Conservation (phyloP, 2,797 vertebrate species). For the Protosalanx chinensis region DNA sequence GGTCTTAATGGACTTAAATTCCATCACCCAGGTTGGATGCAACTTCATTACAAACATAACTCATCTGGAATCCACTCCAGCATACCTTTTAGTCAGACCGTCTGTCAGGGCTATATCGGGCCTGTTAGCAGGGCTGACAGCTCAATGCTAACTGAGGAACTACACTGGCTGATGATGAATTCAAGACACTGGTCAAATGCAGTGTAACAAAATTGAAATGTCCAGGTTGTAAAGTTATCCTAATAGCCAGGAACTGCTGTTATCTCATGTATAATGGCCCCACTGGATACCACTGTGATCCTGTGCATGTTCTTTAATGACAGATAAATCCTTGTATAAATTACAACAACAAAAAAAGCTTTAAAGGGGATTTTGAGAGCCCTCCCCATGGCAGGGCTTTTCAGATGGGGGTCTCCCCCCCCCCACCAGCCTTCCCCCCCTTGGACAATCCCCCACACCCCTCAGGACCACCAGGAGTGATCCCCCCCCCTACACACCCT, state of each 20-base stretch:
- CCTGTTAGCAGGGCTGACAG: too few species aligned
- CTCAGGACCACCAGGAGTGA: slow-evolving; percentile 80
- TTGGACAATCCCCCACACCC: slow-evolving; percentile 51
- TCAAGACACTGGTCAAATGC: neutral
- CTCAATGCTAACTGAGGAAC: slow-evolving; percentile 82
- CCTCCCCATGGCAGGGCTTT: slow-evolving; percentile 56
- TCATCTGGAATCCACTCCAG: neutral
- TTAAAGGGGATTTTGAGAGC: slow-evolving; percentile 77
- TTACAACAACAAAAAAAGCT: slow-evolving; percentile 62
- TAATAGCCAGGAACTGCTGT: neutral
- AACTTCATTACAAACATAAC: slow-evolving; percentile 14
- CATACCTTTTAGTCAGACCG: slow-evolving; percentile 33
- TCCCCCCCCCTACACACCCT: slow-evolving; percentile 46
- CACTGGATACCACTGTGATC: slow-evolving; percentile 63
- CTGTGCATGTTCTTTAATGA: slow-evolving; percentile 72
- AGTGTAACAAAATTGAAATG: neutral
- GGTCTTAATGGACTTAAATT: neutral
- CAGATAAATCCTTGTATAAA: slow-evolving; percentile 79
- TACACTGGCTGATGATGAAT: slow-evolving; percentile 56
- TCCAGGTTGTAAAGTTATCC: too few species aligned
- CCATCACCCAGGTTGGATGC: neutral
- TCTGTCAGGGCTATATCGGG: neutral
- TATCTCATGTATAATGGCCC: slow-evolving; percentile 45
- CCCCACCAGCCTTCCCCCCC: neutral
- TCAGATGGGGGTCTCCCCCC: slow-evolving; percentile 69